Evolutionary conservation across 2,113 vertebrate species (phyloP).

Genomic region (Budorcas taxicolor): DNA sequence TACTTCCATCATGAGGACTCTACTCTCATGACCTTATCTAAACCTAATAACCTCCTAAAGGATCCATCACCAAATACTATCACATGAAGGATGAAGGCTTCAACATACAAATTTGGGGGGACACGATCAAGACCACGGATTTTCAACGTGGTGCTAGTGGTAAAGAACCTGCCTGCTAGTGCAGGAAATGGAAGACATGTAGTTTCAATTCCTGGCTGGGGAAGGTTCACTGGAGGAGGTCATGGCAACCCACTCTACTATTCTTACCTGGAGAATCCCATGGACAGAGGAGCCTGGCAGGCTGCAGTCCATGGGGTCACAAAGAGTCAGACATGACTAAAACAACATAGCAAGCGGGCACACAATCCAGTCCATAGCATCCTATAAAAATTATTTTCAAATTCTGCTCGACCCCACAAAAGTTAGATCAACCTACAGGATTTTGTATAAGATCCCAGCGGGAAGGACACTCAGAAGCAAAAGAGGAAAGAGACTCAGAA

Average conservation of each 20-base stretch:
- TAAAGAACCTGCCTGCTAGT: not conserved
- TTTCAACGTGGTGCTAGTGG: not conserved
- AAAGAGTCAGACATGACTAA: not conserved
- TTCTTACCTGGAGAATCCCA: not conserved
- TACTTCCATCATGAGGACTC: not conserved
- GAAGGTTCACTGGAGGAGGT: not conserved
- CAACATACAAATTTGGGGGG: not conserved
- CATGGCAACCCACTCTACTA: not conserved
- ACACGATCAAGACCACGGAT: rapidly evolving
- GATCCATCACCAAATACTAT: not conserved
- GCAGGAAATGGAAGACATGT: not conserved
- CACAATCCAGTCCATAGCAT: not conserved
- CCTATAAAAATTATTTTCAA: not conserved
- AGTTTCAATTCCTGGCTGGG: not conserved
- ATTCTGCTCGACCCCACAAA: not conserved
- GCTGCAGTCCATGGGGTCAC: not conserved
- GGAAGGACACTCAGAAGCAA: not conserved
- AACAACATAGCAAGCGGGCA: not conserved
- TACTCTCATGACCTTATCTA: not conserved
- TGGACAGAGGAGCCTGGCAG: not conserved
- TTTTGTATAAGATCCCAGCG: not conserved
- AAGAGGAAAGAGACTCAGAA: not conserved
- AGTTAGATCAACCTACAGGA: not conserved
- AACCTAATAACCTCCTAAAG: not conserved
- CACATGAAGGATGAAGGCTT: not conserved